Evolutionary conservation across 2,888 invertebrate species (phyloP), one percentile per base, ranked within the genome.

Genomic region (Cerastis rubricosa): DNA sequence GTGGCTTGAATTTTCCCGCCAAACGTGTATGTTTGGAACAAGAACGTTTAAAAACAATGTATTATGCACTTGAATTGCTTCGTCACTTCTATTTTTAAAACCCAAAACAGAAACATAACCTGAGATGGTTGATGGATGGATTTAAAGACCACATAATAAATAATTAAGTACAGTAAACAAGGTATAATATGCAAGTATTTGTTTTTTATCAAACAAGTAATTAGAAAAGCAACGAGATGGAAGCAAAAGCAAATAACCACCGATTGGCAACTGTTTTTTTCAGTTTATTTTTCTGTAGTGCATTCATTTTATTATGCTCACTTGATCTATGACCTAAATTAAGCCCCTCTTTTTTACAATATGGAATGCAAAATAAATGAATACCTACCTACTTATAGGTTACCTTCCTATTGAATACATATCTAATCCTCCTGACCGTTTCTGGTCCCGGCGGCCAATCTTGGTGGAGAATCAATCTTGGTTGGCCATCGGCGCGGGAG

Each of bases 1-100:
- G 8, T 11, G n/a, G 19, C 25, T 61, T 40, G 40, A 49, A 49
- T 47, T 25, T 71, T 72, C 17, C 59, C 74, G 74, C 73, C 47
- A 72, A 61, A 47, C 6, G 19, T 29, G 8, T 43, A 11, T 17
- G 14, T 22, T 54, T 68, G n/a, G 8, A 66, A 64, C n/a, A 8
- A 40, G 22, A 40, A 63, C 22, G 22, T 22, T 19, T 40, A 12
- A 14, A 61, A 61, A 61, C 35, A 3, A 29, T 57, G 35, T 61
- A 11, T 11, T 40, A 64, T 14, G 17, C 8, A 64, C 2, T 5
- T n/a, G 7, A 12, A 29, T 49, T 35, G 19, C 49, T 54, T 54
- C 49, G 29, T 35, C 43, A 64, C 8, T 43, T 64, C 43, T 43
- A 64, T 43, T n/a, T 64, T 43, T 3, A 43, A n/a, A n/a, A n/a